A percentile compares a stretch with the other conserved stretches of the same genome.
These are phyloP conservation scores for Brachyptera risi DNA, from an alignment of 2,888 invertebrate species.

Conservation along the genomic window DNA sequence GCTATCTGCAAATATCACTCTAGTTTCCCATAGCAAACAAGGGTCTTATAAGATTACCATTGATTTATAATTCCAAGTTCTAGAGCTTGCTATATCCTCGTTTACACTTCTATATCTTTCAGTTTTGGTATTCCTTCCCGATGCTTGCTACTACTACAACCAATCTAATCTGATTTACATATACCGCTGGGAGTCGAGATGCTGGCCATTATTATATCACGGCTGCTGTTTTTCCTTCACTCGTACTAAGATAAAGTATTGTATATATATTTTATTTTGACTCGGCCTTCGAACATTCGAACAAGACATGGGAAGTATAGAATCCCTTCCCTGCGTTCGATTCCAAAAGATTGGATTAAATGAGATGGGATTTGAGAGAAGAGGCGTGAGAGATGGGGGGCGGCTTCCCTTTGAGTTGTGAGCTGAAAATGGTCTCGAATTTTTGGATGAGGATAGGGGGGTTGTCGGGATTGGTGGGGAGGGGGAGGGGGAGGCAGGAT, in stretches of 20 bases:
- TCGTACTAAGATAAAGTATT: not conserved
- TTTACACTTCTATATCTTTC: not conserved
- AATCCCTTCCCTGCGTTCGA: constrained; percentile 16
- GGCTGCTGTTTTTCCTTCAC: too few species aligned
- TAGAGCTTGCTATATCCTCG: not conserved
- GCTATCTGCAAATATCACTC: constrained; percentile 21
- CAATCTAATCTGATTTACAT: constrained; percentile 6
- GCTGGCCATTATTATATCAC: too few species aligned
- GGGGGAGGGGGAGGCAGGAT: not conserved
- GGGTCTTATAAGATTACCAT: constrained; percentile 19
- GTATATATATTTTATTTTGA: constrained; percentile 12
- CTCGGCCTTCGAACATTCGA: not conserved
- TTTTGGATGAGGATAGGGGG: constrained; percentile 3
- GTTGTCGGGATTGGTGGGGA: not conserved
- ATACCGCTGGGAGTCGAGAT: not conserved
- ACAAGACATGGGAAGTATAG: not conserved
- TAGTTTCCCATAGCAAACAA: constrained; percentile 13
- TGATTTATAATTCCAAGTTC: constrained; percentile 18
- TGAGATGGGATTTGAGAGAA: constrained; percentile 24
- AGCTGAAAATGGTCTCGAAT: constrained; percentile 24
- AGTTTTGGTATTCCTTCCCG: constrained; percentile 1
- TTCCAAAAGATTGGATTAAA: constrained; percentile 26
- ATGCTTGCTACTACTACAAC: not conserved
- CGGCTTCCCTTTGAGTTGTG: constrained; percentile 15
- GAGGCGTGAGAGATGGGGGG: constrained; percentile 8